A percentile compares a stretch with the other conserved stretches of the same genome.
These are phyloP conservation scores for Picus viridis DNA, from an alignment of 2,797 vertebrate species.

Conservation along the genomic window DNA sequence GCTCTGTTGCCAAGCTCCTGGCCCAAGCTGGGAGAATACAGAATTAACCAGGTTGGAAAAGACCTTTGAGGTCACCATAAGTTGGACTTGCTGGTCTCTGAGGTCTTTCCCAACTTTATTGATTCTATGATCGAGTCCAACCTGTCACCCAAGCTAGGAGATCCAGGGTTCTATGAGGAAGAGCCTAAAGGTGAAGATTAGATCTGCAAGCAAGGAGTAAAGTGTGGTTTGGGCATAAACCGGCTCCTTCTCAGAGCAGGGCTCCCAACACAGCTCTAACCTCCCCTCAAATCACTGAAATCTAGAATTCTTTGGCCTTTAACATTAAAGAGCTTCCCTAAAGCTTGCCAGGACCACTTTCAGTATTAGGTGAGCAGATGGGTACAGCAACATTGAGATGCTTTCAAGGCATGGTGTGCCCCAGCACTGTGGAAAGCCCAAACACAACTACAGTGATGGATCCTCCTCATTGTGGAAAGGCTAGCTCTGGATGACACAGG, in stretches of 20 bases:
- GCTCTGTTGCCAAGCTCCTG: rapidly evolving
- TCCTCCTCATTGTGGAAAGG: background rate
- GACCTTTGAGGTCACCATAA: too few species aligned
- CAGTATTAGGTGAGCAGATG: too few species aligned
- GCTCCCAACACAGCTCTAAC: too few species aligned
- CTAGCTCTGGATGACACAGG: rapidly evolving
- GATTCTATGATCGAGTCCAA: too few species aligned
- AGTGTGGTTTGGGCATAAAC: rapidly evolving
- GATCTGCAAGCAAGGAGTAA: background rate
- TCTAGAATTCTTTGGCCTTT: background rate
- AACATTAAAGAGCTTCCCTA: background rate
- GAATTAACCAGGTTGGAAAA: too few species aligned
- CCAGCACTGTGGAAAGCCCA: rapidly evolving
- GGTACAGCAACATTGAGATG: rapidly evolving
- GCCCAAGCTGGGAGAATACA: background rate
- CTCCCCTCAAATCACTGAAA: background rate
- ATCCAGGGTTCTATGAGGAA: background rate
- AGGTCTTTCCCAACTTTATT: too few species aligned
- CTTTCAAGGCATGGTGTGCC: rapidly evolving
- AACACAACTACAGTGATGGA: rapidly evolving
- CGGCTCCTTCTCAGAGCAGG: background rate
- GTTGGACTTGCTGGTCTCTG: too few species aligned
- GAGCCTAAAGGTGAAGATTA: background rate
- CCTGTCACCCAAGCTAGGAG: background rate
- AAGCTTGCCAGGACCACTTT: background rate